phyloP scores from a whole-genome alignment of 2,113 vertebrate genomes.

The Ellobius talpinus region DNA sequence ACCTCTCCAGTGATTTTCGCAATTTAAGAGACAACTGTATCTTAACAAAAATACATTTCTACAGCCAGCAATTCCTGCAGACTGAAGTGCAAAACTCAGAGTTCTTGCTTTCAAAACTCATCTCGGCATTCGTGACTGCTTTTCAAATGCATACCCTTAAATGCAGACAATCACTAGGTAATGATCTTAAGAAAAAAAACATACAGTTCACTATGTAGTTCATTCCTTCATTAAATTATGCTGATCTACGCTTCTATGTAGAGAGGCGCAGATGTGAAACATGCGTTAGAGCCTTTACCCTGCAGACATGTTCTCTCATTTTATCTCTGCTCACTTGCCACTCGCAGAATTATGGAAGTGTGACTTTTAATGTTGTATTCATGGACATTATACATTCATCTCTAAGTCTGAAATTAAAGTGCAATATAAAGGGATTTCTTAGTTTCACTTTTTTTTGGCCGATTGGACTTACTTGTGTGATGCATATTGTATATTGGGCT shows the following conservation, averaged over 20 bases:
- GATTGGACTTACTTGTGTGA: not conserved
- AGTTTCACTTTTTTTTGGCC: not conserved
- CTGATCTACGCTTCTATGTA: fast-evolving
- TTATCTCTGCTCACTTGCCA: not conserved
- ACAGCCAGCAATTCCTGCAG: not conserved
- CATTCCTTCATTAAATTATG: conserved; percentile 46
- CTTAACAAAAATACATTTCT: conserved; percentile 76
- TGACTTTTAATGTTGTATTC: not conserved
- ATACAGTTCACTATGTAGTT: not conserved
- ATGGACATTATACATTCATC: not conserved
- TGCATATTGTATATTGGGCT: not conserved
- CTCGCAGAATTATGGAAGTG: not conserved
- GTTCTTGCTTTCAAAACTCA: conserved; percentile 4
- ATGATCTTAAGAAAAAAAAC: not conserved
- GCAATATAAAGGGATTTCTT: not conserved
- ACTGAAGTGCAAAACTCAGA: conserved; percentile 28
- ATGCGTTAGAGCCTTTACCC: not conserved
- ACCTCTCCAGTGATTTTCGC: conserved; percentile 71
- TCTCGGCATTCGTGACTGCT: not conserved
- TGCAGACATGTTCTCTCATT: conserved; percentile 19
- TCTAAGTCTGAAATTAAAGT: not conserved
- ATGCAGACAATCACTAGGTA: not conserved
- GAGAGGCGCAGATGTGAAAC: not conserved
- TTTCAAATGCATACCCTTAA: not conserved
- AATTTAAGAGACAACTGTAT: conserved; percentile 77